Evolutionary conservation across 2,888 invertebrate genomes (phyloP), one percentile per base, ranked within the genome.

Genomic region (Alloplasta piceator): DNA sequence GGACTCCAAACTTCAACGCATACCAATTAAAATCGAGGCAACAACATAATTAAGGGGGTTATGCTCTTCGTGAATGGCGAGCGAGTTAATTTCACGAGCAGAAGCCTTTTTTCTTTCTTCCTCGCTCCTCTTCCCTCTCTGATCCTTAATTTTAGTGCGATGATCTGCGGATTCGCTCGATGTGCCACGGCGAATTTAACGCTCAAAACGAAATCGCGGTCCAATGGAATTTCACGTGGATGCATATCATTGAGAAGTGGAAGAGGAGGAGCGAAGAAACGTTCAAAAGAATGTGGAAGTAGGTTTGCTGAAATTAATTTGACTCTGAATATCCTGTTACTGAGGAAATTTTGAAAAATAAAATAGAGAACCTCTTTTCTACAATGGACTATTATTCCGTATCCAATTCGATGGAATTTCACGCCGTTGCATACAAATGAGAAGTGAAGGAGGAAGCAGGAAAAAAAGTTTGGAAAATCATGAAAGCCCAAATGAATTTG

Each of bases 1-100:
- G 46, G 26, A 46, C 6, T 36, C 58, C 43, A 67, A 73, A 73
- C 56, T 77, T 7, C 70, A 64, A 39, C 75, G 39, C 72, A 61
- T 72, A n/a, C 76, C 61, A 67, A 63, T 76, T 80, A 58, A 63
- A 76, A 66, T 41, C 55, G 67, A 61, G 63, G 36, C 14, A 80
- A 72, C 72, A 76, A 80, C 72, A 72, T 76, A 76, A 72, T 72
- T 67, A 80, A 76, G 63, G 43, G 66, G 41, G 50, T 38, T 58
- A 56, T 60, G 36, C 68, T n/a, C 43, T 43, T 39, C 70, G 26
- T 12, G 9, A 77, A 41, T 41, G 55, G n/a, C 4, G 36, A 64
- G 48, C 41, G 61, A 38, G 46, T 73, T n/a, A 55, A 73, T 46
- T 73, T 56, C 9, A 52, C 26, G 3, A 26, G 26, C 26, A 26